phyloP scores from a whole-genome alignment of 2,797 vertebrate species.

The Cirrhinus mrigala region DNA sequence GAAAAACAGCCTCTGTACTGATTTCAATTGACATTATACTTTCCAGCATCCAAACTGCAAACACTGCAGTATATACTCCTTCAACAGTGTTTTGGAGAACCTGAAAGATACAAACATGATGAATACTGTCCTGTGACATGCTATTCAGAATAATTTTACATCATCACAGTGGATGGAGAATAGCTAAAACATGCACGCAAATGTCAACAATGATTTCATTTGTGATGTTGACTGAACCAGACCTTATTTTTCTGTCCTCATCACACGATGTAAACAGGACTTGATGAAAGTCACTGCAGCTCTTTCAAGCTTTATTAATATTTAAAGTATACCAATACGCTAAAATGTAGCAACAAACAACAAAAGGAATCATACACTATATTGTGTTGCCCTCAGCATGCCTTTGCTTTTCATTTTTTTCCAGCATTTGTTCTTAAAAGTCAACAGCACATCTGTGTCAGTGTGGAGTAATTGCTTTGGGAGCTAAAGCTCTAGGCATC shows the following conservation, averaged over 20 bases:
- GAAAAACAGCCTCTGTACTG: not conserved
- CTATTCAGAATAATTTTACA: not conserved
- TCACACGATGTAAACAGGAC: not conserved
- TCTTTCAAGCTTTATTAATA: conserved; percentile 5
- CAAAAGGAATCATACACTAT: conserved; percentile 5
- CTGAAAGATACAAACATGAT: not conserved
- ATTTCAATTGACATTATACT: not conserved
- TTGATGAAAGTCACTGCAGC: not conserved
- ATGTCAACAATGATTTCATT: not conserved
- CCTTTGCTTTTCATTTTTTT: not conserved
- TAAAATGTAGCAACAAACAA: not conserved
- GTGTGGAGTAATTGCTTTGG: conserved; percentile 42
- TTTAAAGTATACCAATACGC: not conserved
- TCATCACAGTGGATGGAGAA: not conserved
- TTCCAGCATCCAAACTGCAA: not conserved
- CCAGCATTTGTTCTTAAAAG: conserved; percentile 31
- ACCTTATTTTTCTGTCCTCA: not conserved
- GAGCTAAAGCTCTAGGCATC: conserved; percentile 31
- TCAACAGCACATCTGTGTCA: conserved; percentile 36
- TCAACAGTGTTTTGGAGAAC: not conserved
- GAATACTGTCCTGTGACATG: not conserved
- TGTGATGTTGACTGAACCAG: not conserved
- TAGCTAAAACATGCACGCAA: not conserved
- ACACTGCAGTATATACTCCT: not conserved
- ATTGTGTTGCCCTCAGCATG: conserved; percentile 15